Evolutionary conservation across 35 echinoderm and acorn worm species (phyloP).

Genomic region (Ophioderma brevispina): DNA sequence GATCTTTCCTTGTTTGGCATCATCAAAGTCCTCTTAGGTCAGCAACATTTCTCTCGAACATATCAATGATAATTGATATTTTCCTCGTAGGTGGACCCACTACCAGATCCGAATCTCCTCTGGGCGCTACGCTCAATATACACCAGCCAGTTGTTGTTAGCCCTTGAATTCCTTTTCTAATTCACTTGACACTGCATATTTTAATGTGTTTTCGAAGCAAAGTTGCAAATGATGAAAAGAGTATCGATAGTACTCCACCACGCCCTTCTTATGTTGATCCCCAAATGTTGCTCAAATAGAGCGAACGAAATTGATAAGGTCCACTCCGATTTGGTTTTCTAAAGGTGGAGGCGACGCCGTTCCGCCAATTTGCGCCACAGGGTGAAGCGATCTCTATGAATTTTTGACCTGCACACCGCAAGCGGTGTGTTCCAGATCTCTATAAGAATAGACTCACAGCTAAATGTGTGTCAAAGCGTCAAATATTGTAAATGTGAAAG

Average conservation of each 20-base stretch:
- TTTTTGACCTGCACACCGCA: neutral
- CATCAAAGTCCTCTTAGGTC: neutral
- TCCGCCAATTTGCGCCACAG: neutral
- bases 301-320: too few species aligned
- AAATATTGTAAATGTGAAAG: too few species aligned
- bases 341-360: neutral
- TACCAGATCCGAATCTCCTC: neutral
- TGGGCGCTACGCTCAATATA: neutral
- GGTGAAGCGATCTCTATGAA: neutral
- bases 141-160: neutral
- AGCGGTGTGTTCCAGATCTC: neutral
- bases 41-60: neutral
- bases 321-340: neutral
- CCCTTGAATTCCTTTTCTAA: neutral
- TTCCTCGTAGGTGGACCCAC: neutral
- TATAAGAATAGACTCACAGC: too few species aligned
- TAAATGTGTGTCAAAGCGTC: too few species aligned
- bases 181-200: neutral
- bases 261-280: too few species aligned
- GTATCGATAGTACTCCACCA: too few species aligned
- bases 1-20: neutral
- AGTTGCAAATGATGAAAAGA: too few species aligned
- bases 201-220: too few species aligned
- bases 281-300: too few species aligned
- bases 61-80: neutral